These are phyloP conservation scores for Sphaerophoria taeniata DNA, from an alignment of 2,888 invertebrate species.

Conservation along the genomic window DNA sequence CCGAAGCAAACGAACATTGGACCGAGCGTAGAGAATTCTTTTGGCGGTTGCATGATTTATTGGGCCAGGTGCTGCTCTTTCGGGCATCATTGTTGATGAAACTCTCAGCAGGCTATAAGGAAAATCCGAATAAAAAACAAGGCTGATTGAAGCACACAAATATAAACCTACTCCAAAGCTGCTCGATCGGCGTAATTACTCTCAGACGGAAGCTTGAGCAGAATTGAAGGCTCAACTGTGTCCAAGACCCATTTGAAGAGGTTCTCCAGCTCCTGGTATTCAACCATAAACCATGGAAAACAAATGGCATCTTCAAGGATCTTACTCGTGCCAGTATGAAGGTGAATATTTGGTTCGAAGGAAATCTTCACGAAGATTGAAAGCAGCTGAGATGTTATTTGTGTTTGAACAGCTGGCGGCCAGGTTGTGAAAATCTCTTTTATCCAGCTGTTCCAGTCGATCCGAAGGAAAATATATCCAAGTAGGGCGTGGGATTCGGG, in stretches of 20 bases:
- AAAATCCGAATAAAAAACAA: constrained; percentile 23
- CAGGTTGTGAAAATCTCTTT: constrained; percentile 80
- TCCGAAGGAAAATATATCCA: constrained; percentile 87
- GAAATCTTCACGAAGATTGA: constrained; percentile 89
- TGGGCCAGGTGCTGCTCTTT: constrained; percentile 68
- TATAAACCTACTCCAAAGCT: constrained; percentile 84
- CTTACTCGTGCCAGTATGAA: constrained; percentile 82
- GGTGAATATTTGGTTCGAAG: constrained; percentile 88
- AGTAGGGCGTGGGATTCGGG: constrained; percentile 89
- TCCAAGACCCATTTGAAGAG: constrained; percentile 90
- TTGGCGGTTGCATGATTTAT: constrained; percentile 79
- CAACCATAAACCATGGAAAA: constrained; percentile 87
- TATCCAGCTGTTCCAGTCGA: constrained; percentile 88
- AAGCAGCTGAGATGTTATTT: constrained; percentile 86
- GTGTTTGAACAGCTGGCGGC: constrained; percentile 81
- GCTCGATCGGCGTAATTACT: constrained; percentile 85
- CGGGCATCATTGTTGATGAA: constrained; percentile 79
- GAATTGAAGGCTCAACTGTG: constrained; percentile 88
- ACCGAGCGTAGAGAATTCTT: constrained; percentile 81
- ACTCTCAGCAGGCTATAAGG: constrained; percentile 78
- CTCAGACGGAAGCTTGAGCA: constrained; percentile 84
- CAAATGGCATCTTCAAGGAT: constrained; percentile 85
- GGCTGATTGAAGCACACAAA: constrained; percentile 22
- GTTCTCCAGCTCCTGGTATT: constrained; percentile 86
- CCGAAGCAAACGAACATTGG: constrained; percentile 79